Evolutionary conservation across 1,140 invertebrate species (phyloP), one percentile per base, ranked within the genome.

Genomic region (Brachionus asplanchnoidis): DNA sequence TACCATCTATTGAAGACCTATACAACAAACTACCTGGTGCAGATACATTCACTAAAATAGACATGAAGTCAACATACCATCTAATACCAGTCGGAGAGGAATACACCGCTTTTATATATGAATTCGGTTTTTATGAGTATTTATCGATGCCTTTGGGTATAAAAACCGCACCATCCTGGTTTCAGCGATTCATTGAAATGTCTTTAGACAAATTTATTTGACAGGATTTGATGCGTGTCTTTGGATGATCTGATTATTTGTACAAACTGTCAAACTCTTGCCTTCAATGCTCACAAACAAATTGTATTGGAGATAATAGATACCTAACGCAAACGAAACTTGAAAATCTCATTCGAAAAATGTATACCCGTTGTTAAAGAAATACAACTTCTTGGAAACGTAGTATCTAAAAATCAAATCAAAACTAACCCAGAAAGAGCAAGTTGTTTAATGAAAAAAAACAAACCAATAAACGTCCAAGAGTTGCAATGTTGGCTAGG

Each of bases 121-220:
- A 66, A 28, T 56, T 53, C 17, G 84, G 85, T n/a, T 40, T 85
- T 14, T 85, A 68, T 56, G 28, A 85, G 44, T 85, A 60, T 36
- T 68, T 85, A 9, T 12, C 8, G 36, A 84, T 85, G 84, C 84
- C 84, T 4, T 26, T 85, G 23, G 82, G 82, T 12, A 9, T 84
- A 32, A 60, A 14, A 42, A 85, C 85, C 14, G 50, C 75, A 20
- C 83, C 53, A n/a, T n/a, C n/a, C n/a, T n/a, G n/a, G n/a, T n/a
- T n/a, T n/a, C n/a, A n/a, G n/a, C n/a, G n/a, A n/a, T 36, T 84
- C 23, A 85, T 85, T 32, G 20, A 85, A 14, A 68, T 28, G 28
- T 20, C 73, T 83, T 32, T 84, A 12, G 60, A 66, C 20, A 20
- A 20, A 66, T 20, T 66, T 28, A 20, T 66, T 12, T 6, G 12